phyloP scores from a whole-genome alignment of 2,113 vertebrate genomes.

The Cyanoderma ruficeps region DNA sequence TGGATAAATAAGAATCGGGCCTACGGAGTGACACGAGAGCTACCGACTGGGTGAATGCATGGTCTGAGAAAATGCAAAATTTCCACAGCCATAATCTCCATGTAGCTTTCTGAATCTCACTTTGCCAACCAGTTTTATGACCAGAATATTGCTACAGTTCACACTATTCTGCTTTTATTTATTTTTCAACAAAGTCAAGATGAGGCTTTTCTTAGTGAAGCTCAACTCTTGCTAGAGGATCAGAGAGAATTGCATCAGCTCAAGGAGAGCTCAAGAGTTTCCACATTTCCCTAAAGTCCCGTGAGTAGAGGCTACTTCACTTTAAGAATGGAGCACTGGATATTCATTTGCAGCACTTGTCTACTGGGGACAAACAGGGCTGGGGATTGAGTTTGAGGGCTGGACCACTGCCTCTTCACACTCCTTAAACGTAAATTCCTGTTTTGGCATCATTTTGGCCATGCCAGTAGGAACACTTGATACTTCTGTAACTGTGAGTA shows the following conservation, averaged over 20 bases:
- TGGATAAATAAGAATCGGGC: not conserved
- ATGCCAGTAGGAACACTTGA: not conserved
- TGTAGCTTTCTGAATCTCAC: not conserved
- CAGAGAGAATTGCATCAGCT: not conserved
- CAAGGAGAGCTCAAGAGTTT: not conserved
- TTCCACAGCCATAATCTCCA: not conserved
- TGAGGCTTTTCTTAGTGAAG: not conserved
- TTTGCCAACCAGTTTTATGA: not conserved
- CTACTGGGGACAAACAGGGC: not conserved
- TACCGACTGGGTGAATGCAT: fast-evolving
- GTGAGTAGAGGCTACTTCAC: not conserved
- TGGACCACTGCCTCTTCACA: fast-evolving
- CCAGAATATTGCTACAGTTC: not conserved
- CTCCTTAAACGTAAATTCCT: not conserved
- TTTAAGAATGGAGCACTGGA: not conserved
- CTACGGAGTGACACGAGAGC: not conserved
- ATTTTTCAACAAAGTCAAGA: not conserved
- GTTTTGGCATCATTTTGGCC: not conserved
- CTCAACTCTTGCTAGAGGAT: not conserved
- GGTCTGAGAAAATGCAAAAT: not conserved
- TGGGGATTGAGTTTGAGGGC: not conserved
- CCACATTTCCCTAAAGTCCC: not conserved
- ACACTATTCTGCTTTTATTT: not conserved
- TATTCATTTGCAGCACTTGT: not conserved
- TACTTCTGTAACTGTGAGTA: not conserved